A percentile compares a stretch with the other conserved stretches of the same genome.
phyloP scores from a whole-genome alignment of 2,113 vertebrate species.

The Nipponia nippon region DNA sequence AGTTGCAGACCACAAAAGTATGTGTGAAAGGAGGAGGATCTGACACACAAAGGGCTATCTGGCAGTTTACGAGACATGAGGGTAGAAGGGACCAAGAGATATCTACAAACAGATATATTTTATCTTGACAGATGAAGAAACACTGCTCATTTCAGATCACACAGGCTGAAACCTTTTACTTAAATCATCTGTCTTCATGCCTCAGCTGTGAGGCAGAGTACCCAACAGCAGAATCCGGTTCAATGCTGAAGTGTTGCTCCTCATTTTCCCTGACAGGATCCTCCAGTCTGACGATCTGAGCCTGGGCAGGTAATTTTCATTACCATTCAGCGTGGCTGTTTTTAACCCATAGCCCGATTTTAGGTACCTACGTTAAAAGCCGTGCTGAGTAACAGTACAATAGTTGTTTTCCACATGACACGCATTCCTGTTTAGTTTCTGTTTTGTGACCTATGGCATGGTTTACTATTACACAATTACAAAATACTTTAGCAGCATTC shows the following conservation, averaged over 20 bases:
- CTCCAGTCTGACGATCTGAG: rapidly evolving
- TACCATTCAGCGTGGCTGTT: background rate
- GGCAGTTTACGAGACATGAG: constrained; percentile 10
- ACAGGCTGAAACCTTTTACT: background rate
- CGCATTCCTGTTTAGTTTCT: background rate
- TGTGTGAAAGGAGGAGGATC: background rate
- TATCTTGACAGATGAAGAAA: constrained; percentile 43
- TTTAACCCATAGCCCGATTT: background rate
- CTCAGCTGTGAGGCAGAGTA: background rate
- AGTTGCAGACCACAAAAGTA: constrained; percentile 18
- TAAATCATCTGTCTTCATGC: background rate
- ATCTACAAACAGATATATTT: constrained; percentile 11
- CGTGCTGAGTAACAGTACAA: background rate
- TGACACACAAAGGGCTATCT: constrained; percentile 33
- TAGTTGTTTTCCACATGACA: background rate
- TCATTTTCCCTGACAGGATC: background rate
- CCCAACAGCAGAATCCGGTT: background rate
- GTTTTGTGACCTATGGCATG: background rate
- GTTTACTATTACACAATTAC: background rate
- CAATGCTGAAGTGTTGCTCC: background rate
- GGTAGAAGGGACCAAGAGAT: background rate
- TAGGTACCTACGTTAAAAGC: background rate
- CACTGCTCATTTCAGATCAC: background rate
- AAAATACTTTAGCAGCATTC: background rate
- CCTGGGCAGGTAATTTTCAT: background rate